Evolutionary conservation across 2,888 invertebrate species (phyloP), one percentile per base, ranked within the genome.

Genomic region (Cryptocephalus primarius): DNA sequence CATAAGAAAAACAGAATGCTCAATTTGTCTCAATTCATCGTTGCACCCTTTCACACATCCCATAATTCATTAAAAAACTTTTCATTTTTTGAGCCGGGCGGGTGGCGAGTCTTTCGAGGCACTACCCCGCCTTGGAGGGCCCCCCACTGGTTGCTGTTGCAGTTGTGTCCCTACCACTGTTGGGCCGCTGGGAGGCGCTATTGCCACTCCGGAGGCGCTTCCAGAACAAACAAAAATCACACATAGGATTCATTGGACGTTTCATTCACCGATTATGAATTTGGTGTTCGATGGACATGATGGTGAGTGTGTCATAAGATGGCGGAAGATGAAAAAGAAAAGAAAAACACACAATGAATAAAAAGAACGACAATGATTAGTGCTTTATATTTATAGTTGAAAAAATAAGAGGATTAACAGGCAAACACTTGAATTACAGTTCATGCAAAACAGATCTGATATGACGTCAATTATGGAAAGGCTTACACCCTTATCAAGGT

Each of bases 101-200:
- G 68, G 64, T 22, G 68, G 66, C 40, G 69, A 66, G 48, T 71
- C 70, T 54, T 70, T 70, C 58, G 66, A 68, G 57, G 70, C 68
- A 59, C 68, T 69, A 48, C 72, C 77, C 72, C 78, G 74, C 72
- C 79, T 78, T 73, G 78, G 77, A 71, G 78, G 68, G 60, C 76
- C 53, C 73, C 36, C 36, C 36, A 36, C 36, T 36, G n/a, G 36
- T 12, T 36, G 36, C 36, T 36, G 36, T n/a, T 36, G 36, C 11
- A 69, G 68, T 72, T 71, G 67, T 47, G 12, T 12, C 36, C 48
- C 46, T 71, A 72, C 73, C 42, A 2, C 12, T 6, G 36, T 36
- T 12, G 36, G 36, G 36, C 42, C 76, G 52, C 77, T 77, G 52
- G 81, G 77, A 65, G 78, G 75, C 44, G 75, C 77, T 59, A 69